phyloP scores from a whole-genome alignment of 2,113 vertebrate genomes.

The Pachyramphus minor region DNA sequence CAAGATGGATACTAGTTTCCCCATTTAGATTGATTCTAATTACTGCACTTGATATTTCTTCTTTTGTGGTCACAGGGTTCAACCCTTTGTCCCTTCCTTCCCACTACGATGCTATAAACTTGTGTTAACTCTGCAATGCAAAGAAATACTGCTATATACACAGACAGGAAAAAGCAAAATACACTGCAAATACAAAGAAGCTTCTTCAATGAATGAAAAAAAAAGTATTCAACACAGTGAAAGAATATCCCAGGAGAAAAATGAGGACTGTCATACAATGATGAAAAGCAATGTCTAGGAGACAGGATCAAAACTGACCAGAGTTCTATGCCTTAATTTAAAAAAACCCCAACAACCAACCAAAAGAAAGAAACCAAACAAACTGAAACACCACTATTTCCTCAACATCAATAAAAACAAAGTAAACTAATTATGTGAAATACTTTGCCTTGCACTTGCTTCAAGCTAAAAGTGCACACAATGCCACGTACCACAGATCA shows the following conservation, averaged over 20 bases:
- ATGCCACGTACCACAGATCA: background rate
- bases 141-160: background rate
- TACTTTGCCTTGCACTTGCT: background rate
- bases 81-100: background rate
- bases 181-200: background rate
- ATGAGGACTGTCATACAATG: background rate
- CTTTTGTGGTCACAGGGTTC: background rate
- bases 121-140: background rate
- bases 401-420: background rate
- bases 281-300: background rate
- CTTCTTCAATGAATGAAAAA: background rate
- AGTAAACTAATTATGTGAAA: background rate
- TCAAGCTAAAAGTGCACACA: background rate
- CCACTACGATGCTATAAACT: background rate
- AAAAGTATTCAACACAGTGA: background rate
- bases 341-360: background rate
- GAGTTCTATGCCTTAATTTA: background rate
- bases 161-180: background rate
- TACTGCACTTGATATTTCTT: background rate
- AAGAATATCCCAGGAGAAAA: background rate
- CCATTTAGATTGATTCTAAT: background rate
- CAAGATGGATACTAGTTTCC: background rate
- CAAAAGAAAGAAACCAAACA: background rate
- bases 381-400: rapidly evolving
- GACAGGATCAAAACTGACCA: background rate